These are phyloP conservation scores for Tamandua tetradactyla DNA, from an alignment of 2,797 vertebrate genomes.

Conservation along the genomic window DNA sequence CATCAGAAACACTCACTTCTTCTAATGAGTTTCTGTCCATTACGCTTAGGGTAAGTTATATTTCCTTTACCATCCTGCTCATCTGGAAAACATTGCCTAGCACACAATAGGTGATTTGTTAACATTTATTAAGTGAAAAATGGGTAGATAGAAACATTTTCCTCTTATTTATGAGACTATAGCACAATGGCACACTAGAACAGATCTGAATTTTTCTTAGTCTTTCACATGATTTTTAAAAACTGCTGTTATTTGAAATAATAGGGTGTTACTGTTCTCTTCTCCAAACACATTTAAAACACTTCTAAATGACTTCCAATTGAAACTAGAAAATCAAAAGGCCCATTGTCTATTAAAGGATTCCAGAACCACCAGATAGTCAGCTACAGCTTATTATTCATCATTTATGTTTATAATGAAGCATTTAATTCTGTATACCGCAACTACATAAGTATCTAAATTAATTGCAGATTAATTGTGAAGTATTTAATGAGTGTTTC, in stretches of 20 bases:
- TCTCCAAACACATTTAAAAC: not conserved
- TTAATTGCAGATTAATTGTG: conserved; percentile 54
- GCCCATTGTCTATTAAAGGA: not conserved
- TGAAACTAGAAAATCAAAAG: conserved; percentile 29
- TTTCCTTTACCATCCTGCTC: not conserved
- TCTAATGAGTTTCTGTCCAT: not conserved
- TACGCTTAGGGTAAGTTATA: not conserved
- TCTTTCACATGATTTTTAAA: not conserved
- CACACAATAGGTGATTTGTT: not conserved
- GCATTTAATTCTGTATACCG: conserved; percentile 19
- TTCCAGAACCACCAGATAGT: conserved; percentile 5
- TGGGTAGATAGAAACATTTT: not conserved
- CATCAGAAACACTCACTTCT: not conserved
- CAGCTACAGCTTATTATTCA: conserved; percentile 3
- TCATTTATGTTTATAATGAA: conserved; percentile 22
- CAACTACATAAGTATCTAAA: conserved; percentile 1
- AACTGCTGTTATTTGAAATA: conserved; percentile 28
- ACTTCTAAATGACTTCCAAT: not conserved
- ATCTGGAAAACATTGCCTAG: not conserved
- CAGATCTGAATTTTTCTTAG: not conserved
- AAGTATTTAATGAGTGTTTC: conserved; percentile 42
- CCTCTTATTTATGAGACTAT: not conserved
- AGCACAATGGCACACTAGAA: not conserved
- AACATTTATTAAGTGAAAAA: not conserved
- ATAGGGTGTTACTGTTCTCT: not conserved